Conservation (phyloP, 2,888 invertebrate genomes). For the Trichogramma dendrolimi region DNA sequence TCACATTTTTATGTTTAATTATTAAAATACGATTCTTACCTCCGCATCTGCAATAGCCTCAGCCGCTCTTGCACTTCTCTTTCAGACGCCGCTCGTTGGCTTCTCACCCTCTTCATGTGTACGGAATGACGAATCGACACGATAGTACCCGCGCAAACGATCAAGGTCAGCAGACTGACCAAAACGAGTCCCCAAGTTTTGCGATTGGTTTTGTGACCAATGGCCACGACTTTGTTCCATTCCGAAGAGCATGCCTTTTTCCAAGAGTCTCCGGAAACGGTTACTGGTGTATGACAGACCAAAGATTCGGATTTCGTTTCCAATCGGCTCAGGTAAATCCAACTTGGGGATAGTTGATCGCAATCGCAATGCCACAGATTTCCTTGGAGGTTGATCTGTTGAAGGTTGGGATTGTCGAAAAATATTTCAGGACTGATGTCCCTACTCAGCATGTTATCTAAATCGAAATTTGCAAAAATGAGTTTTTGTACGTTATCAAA, state of each 20-base stretch:
- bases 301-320: constrained; percentile 58
- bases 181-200: constrained; percentile 42
- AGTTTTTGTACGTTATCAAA: neutral
- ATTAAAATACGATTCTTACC: constrained; percentile 35
- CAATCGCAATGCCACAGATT: constrained; percentile 75
- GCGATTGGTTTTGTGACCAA: constrained; percentile 24
- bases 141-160: constrained; percentile 57
- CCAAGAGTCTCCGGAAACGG: constrained; percentile 65
- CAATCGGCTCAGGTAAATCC: constrained; percentile 58
- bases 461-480: neutral
- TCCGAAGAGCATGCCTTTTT: constrained; percentile 61
- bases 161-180: constrained; percentile 46
- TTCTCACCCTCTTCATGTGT: constrained; percentile 55
- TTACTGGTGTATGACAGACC: constrained; percentile 65
- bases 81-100: constrained; percentile 57
- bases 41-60: constrained; percentile 52
- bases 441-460: constrained; percentile 67
- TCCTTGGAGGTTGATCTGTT: constrained; percentile 62
- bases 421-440: constrained; percentile 61
- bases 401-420: constrained; percentile 58
- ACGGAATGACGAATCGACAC: constrained; percentile 58
- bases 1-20: neutral
- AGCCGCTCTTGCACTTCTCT: constrained; percentile 58
- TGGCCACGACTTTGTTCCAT: constrained; percentile 54
- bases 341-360: constrained; percentile 60